phyloP scores from a whole-genome alignment of 2,113 vertebrate genomes.

The Nyctereutes procyonoides region DNA sequence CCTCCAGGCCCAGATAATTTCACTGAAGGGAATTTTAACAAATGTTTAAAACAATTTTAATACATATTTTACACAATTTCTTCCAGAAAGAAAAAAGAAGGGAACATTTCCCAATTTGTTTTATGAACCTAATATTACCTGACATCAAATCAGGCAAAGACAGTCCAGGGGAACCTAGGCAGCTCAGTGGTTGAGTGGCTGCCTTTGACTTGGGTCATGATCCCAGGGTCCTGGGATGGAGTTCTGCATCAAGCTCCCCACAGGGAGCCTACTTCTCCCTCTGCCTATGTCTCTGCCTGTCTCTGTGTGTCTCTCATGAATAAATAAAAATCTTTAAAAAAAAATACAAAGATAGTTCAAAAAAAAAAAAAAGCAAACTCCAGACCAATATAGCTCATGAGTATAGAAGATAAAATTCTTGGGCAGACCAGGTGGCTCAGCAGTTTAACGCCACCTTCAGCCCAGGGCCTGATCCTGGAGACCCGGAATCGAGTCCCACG shows the following conservation, averaged over 20 bases:
- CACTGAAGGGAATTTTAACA: background rate
- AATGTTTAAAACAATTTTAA: background rate
- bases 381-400: background rate
- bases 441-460: no score
- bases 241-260: no score
- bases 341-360: background rate
- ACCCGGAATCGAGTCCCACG: no score
- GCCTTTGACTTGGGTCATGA: no score
- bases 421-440: no score
- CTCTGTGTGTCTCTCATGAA: no score
- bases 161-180: background rate
- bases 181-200: no score
- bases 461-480: no score
- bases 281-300: no score
- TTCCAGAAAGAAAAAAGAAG: conserved; percentile 29
- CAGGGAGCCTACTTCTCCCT: no score
- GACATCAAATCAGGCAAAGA: conserved; percentile 41
- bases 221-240: no score
- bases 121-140: conserved; percentile 31
- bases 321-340: no score
- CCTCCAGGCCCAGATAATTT: background rate
- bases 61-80: background rate
- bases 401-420: background rate
- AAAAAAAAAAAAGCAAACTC: background rate
- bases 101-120: background rate